Evolutionary conservation across 2,797 vertebrate species (phyloP).

Genomic region (Notolepis coatsorum): DNA sequence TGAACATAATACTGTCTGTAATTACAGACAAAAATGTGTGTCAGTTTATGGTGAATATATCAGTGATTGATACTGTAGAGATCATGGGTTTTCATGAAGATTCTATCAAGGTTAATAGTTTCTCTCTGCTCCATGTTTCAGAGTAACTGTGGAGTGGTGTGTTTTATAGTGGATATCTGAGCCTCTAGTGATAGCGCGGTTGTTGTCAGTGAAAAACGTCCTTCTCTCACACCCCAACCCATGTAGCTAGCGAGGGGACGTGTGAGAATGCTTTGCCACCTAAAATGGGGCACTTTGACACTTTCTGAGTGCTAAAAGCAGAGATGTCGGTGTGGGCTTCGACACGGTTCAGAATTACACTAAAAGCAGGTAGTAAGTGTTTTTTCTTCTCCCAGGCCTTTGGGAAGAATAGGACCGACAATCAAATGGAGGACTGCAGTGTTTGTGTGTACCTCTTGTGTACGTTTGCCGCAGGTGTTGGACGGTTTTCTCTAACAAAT

Average conservation of each 20-base stretch:
- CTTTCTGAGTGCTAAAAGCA: conserved; percentile 82
- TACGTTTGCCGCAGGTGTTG: conserved; percentile 9
- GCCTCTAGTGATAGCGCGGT: conserved; percentile 17
- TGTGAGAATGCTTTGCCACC: conserved; percentile 76
- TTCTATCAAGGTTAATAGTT: background rate
- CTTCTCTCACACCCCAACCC: conserved; percentile 51
- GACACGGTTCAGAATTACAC: conserved; percentile 44
- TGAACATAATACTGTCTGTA: background rate
- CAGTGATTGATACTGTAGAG: background rate
- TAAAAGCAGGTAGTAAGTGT: conserved; percentile 43
- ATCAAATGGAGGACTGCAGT: background rate
- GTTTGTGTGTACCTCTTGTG: background rate
- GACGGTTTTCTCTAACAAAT: background rate
- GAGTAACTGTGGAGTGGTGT: conserved; percentile 6
- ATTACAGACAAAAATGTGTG: conserved; percentile 6
- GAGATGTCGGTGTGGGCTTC: conserved; percentile 50
- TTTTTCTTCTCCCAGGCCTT: conserved; percentile 21
- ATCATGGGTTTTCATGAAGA: conserved; percentile 16
- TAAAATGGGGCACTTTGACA: conserved; percentile 71
- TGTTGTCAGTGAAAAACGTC: conserved; percentile 36
- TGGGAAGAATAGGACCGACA: conserved; percentile 2
- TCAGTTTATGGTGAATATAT: conserved; percentile 12
- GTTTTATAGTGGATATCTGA: conserved; percentile 17
- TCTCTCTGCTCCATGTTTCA: background rate
- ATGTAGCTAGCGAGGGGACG: conserved; percentile 47